Percentiles rank a stretch among this genome's conserved stretches.
Evolutionary conservation across 2,113 vertebrate genomes (phyloP).

Genomic region (Ochotona princeps): DNA sequence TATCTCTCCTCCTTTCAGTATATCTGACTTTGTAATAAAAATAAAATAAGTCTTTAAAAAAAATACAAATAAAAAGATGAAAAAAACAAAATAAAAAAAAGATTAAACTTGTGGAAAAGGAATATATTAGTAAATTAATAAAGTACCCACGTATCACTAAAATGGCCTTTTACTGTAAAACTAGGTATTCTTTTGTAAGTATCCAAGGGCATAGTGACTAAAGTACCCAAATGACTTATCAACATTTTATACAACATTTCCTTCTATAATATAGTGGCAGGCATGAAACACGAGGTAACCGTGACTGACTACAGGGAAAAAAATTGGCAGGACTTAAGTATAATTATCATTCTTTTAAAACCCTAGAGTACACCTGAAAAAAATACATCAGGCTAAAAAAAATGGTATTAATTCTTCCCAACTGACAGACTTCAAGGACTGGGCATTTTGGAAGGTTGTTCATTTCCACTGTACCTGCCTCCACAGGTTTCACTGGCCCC

Average conservation of each 20-base stretch:
- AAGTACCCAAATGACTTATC: conserved; percentile 12
- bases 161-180: conserved; percentile 1
- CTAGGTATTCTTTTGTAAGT: not conserved
- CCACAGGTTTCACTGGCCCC: not conserved
- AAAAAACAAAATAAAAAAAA: too few relatives aligned
- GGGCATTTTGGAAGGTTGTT: not conserved
- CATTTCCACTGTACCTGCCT: not conserved
- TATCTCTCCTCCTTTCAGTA: too few relatives aligned
- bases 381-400: not conserved
- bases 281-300: not conserved
- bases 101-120: not conserved
- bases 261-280: not conserved
- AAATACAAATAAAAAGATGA: too few relatives aligned
- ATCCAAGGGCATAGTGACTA: not conserved
- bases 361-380: not conserved
- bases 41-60: too few relatives aligned
- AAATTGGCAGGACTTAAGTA: conserved; percentile 10
- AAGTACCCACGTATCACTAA: not conserved
- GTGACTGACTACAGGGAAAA: not conserved
- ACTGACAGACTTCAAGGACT: not conserved
- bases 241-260: conserved; percentile 16
- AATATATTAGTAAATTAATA: not conserved
- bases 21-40: too few relatives aligned
- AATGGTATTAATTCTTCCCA: not conserved
- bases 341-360: conserved; percentile 2